Evolutionary conservation across 2,113 vertebrate genomes (phyloP).

Genomic region (Hypocryptadius cinnamomeus): DNA sequence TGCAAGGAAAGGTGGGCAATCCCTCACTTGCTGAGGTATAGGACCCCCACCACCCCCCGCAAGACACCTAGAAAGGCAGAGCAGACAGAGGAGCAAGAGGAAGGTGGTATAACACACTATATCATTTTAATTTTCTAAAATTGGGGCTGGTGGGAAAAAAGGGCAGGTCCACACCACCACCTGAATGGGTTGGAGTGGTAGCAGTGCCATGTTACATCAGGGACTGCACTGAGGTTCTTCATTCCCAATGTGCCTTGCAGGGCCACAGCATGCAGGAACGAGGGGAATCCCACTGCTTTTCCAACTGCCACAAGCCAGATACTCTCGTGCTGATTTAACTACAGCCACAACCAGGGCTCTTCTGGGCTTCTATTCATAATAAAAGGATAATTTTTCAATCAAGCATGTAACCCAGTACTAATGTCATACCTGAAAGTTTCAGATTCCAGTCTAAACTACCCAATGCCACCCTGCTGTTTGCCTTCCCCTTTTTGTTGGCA

Average conservation of each 20-base stretch:
- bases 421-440: not conserved
- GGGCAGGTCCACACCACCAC: too few relatives aligned
- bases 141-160: not conserved
- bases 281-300: not conserved
- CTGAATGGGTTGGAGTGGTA: not conserved
- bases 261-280: accelerated
- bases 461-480: not conserved
- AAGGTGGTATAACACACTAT: not conserved
- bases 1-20: not conserved
- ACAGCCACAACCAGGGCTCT: not conserved
- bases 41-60: accelerated
- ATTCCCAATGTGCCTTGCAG: accelerated
- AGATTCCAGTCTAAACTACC: not conserved
- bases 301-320: not conserved
- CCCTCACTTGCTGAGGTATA: not conserved
- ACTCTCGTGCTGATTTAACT: not conserved
- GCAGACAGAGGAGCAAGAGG: not conserved
- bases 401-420: not conserved
- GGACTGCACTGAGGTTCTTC: too few relatives aligned
- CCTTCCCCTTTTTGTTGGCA: not conserved
- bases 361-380: not conserved
- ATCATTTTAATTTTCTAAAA: not conserved
- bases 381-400: not conserved
- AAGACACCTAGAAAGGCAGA: not conserved
- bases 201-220: accelerated